These are phyloP conservation scores for Echiichthys vipera DNA, from an alignment of 2,797 vertebrate species.

Conservation along the genomic window DNA sequence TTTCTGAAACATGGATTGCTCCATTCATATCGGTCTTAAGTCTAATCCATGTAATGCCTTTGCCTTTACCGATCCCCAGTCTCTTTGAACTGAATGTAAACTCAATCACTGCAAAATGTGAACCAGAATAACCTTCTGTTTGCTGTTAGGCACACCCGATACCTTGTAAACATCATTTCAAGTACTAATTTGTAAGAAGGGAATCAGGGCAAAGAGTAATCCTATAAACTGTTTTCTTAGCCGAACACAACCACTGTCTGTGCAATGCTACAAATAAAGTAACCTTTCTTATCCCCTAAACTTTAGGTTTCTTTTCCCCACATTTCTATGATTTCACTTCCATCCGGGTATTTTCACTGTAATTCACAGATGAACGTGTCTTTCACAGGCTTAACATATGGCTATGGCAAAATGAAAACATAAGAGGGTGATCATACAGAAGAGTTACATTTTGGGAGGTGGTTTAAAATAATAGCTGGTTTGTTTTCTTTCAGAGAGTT, in stretches of 20 bases:
- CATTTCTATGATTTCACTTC: background rate
- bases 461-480: too few relatives aligned
- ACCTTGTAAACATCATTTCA: too few relatives aligned
- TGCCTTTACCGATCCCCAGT: background rate
- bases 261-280: background rate
- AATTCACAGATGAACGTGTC: background rate
- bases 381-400: background rate
- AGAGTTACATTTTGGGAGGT: background rate
- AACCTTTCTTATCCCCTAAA: background rate
- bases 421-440: background rate
- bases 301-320: background rate
- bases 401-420: background rate
- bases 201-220: background rate
- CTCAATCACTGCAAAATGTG: background rate
- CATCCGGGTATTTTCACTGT: background rate
- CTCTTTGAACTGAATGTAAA: background rate
- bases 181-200: background rate
- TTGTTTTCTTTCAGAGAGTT: too few relatives aligned
- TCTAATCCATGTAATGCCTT: background rate
- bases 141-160: background rate
- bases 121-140: background rate
- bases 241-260: background rate
- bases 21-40: slow-evolving; percentile 3
- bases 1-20: background rate
- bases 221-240: background rate